Evolutionary conservation across 2,113 vertebrate species (phyloP).

Genomic region (Pygoscelis adeliae): DNA sequence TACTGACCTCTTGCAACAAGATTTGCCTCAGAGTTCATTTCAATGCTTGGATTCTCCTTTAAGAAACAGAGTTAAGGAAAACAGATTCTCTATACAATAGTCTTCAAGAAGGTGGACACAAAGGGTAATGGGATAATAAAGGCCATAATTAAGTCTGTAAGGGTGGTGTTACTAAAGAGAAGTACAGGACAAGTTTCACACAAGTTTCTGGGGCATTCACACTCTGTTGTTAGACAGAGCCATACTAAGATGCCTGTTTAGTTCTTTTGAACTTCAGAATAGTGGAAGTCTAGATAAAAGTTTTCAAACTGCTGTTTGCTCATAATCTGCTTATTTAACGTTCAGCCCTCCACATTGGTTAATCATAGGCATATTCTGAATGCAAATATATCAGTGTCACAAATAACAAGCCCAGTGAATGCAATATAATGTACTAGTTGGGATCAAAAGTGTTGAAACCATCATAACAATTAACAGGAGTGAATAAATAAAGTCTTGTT

Average conservation of each 20-base stretch:
- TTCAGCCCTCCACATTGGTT: neutral
- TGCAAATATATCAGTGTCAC: neutral
- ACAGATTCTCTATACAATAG: neutral
- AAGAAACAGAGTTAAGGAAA: neutral
- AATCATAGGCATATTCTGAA: neutral
- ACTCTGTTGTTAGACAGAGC: neutral
- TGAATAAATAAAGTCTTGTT: neutral
- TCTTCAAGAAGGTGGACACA: neutral
- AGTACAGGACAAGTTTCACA: neutral
- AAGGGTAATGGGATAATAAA: neutral
- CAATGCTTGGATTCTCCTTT: neutral
- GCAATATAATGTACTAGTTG: neutral
- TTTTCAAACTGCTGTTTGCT: neutral
- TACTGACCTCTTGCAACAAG: neutral
- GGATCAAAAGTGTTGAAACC: neutral
- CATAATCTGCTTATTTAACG: neutral
- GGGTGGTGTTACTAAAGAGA: neutral
- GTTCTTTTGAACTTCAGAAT: neutral
- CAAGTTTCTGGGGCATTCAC: neutral
- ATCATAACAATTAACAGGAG: neutral
- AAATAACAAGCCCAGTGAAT: neutral
- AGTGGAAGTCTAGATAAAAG: neutral
- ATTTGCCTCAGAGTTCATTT: neutral
- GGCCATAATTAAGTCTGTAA: neutral
- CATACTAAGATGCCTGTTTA: neutral